phyloP scores from a whole-genome alignment of 2,113 vertebrate genomes.

The Cryptotis parvus region DNA sequence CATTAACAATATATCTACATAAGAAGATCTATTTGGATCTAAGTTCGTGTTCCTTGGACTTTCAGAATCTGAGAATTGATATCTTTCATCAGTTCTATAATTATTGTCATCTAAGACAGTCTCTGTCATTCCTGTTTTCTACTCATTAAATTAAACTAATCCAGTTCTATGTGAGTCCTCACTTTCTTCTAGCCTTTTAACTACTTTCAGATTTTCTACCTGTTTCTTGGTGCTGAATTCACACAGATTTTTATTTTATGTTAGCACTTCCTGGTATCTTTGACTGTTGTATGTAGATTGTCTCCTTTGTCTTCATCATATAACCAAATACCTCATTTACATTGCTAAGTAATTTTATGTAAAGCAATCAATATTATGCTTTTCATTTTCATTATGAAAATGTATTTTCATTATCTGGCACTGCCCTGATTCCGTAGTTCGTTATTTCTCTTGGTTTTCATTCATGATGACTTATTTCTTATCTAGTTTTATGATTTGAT shows the following conservation, averaged over 20 bases:
- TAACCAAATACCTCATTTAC: neutral
- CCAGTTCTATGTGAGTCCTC: neutral
- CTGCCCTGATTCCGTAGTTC: neutral
- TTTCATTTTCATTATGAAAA: no score
- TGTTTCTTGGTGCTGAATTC: neutral
- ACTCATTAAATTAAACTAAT: neutral
- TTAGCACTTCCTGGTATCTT: neutral
- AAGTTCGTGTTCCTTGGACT: neutral
- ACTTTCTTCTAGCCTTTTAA: no score
- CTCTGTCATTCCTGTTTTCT: neutral
- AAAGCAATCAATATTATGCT: neutral
- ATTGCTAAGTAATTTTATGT: neutral
- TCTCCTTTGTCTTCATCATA: neutral
- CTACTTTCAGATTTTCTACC: neutral
- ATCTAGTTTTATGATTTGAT: neutral
- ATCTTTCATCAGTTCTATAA: neutral
- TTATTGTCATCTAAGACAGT: neutral
- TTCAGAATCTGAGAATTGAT: constrained; percentile 13
- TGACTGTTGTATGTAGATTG: neutral
- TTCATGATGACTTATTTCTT: neutral
- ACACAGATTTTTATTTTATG: neutral
- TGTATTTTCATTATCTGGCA: neutral
- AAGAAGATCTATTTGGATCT: neutral
- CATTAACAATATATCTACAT: neutral
- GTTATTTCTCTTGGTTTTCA: constrained; percentile 22